Conservation (phyloP, 2,113 vertebrate genomes). For the Charina bottae region DNA sequence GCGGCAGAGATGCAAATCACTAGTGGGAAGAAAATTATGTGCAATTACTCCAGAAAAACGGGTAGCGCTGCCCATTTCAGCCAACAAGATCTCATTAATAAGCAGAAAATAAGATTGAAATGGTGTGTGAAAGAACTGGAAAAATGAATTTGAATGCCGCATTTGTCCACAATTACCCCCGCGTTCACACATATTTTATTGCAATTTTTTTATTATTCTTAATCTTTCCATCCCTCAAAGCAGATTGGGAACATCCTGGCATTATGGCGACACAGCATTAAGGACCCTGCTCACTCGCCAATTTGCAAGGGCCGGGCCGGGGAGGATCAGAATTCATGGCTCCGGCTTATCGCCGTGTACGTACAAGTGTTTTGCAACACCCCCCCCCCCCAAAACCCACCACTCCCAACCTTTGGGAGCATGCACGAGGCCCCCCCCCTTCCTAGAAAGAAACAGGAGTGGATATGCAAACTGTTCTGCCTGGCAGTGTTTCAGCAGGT, state of each 20-base stretch:
- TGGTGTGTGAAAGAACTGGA: conserved; percentile 99
- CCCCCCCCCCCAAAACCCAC: conserved; percentile 5
- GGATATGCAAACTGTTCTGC: neutral
- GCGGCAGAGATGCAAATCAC: conserved; percentile 85
- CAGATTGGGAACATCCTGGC: conserved; percentile 98
- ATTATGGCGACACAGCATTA: conserved; percentile 88
- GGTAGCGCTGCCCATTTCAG: conserved; percentile 95
- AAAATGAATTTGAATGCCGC: conserved; percentile 99
- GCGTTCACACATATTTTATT: conserved; percentile 99
- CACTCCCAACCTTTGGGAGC: neutral
- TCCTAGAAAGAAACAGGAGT: neutral
- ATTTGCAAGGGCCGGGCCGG: conserved; percentile 72
- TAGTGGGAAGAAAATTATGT: conserved; percentile 95
- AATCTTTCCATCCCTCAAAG: conserved; percentile 96
- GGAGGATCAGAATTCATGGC: conserved; percentile 79
- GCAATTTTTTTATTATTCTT: conserved; percentile 91
- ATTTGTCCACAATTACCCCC: conserved; percentile 99
- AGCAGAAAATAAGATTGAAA: conserved; percentile 99
- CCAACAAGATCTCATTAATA: conserved; percentile 99
- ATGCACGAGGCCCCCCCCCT: neutral
- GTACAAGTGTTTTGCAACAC: conserved; percentile 55
- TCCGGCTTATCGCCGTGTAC: conserved; percentile 70
- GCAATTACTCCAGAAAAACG: conserved; percentile 98
- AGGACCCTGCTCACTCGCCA: conserved; percentile 62
- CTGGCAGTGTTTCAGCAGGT: neutral